A percentile compares a stretch with the other conserved stretches of the same genome.
These are phyloP conservation scores for Oophaga sylvatica DNA, from an alignment of 2,797 vertebrate species.

Conservation along the genomic window DNA sequence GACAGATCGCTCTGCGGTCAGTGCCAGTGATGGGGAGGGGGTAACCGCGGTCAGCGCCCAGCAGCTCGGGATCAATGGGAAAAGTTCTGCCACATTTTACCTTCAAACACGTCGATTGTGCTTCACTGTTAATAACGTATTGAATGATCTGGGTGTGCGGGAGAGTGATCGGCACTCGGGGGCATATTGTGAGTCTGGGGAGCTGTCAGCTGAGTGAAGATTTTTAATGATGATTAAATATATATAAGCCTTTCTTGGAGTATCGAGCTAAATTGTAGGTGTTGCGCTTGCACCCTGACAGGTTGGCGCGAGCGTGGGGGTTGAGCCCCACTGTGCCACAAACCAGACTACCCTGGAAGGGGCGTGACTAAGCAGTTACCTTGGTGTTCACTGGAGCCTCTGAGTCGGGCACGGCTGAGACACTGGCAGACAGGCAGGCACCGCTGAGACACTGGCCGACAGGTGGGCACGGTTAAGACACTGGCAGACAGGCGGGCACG, in stretches of 20 bases:
- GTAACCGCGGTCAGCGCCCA: slow-evolving; percentile 25
- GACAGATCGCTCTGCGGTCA: not conserved
- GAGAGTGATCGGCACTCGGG: slow-evolving; percentile 8
- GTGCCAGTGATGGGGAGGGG: slow-evolving; percentile 6
- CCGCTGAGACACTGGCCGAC: too few species aligned
- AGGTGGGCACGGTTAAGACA: too few species aligned
- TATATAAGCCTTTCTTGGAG: not conserved
- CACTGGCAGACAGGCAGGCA: too few species aligned
- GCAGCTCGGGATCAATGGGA: slow-evolving; percentile 26
- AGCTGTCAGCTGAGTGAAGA: not conserved
- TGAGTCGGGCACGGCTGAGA: too few species aligned
- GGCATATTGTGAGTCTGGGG: not conserved
- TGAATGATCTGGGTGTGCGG: slow-evolving; percentile 5
- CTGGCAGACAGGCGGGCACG: too few species aligned
- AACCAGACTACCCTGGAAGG: too few species aligned
- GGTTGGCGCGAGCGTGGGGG: too few species aligned
- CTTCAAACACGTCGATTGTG: slow-evolving; percentile 41
- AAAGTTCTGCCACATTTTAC: slow-evolving; percentile 8
- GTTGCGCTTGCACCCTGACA: too few species aligned
- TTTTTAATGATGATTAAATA: not conserved
- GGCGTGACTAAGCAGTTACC: too few species aligned
- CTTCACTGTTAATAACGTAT: slow-evolving; percentile 24
- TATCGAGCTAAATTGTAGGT: not conserved
- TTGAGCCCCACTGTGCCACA: too few species aligned
- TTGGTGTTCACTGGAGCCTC: too few species aligned